phyloP scores from a whole-genome alignment of 1,140 invertebrate species.

The Zeugodacus cucurbitae region DNA sequence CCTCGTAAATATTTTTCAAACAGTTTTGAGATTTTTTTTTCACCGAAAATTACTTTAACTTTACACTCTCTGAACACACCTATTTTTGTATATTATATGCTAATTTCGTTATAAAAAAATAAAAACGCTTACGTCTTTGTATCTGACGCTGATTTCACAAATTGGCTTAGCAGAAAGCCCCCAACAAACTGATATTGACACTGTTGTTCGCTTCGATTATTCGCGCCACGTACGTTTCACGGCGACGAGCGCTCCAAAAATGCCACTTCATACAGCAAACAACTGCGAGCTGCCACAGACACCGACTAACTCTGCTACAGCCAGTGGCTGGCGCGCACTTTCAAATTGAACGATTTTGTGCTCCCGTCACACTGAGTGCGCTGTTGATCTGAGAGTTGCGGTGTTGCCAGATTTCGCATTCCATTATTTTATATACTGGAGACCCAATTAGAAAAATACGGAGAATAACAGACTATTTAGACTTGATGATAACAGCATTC shows the following conservation, averaged over 20 bases:
- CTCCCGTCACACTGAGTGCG: neutral
- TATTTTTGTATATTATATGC: neutral
- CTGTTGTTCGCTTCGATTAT: neutral
- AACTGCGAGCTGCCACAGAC: neutral
- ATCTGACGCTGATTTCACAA: neutral
- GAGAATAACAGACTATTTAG: no score
- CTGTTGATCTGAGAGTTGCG: neutral
- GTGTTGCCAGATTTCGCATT: neutral
- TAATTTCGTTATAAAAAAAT: neutral
- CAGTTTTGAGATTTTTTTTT: neutral
- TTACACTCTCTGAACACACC: neutral
- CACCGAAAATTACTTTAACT: neutral
- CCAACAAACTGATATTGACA: neutral
- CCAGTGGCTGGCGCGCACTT: neutral
- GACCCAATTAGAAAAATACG: neutral
- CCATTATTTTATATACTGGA: neutral
- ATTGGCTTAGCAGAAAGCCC: neutral
- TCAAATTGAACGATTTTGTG: neutral
- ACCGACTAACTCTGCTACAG: neutral
- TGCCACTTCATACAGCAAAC: slow-evolving; percentile 2
- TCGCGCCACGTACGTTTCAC: slow-evolving; percentile 21
- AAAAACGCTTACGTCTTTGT: neutral
- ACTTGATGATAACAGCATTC: no score
- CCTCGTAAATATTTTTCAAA: neutral
- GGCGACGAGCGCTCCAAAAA: slow-evolving; percentile 9